Base-by-base conservation (phyloP, 1,140 invertebrate species). In the Trichonephila clavipes region DNA sequence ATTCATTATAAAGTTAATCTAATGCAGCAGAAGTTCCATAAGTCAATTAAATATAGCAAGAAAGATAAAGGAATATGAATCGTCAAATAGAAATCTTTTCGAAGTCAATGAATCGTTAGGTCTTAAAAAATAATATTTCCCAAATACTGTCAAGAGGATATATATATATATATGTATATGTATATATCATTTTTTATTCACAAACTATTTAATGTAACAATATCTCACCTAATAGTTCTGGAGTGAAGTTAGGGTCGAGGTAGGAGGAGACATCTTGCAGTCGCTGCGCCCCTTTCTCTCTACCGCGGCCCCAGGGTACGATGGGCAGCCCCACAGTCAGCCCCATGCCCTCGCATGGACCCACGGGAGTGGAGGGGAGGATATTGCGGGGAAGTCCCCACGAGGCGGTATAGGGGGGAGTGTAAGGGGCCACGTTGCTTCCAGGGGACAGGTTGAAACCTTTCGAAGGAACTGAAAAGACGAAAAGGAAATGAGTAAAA, bases 211-310 rank as follows among this genome's bases (percentile, higher is more conserved):
- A 12, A 51, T 51, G 0, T 5, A 1, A 51, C 44, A 51, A 1
- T 51, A 12, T 12, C 44, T 87, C 86, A 94, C 94, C 94, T 66
- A 90, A 14, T 40, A 94, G 58, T 81, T 92, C 90, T 24, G 94
- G 94, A 21, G 94, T 92, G 58, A 93, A 93, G 21, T 88, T 94
- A 28, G 91, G 85, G 64, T 93, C 94, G 6, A 94, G 66, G 34
- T 93, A 93, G 16, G 92, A 94, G 4, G 89, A 92, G n/a, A 92
- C 86, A 90, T 94, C 90, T 40, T 90, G 92, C 72, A 94, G 40
- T 19, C 93, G 19, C 21, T 94, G 93, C 28, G 72, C 88, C 34
- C 88, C 93, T 58, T 90, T 90, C 28, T 90, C 93, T 82, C 19
- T 83, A 59, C 92, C 92, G 8, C 93, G 64, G 6, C 87, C 93